Evolutionary conservation across 2,888 invertebrate species (phyloP).

Genomic region (Rugalucina vietnamica): DNA sequence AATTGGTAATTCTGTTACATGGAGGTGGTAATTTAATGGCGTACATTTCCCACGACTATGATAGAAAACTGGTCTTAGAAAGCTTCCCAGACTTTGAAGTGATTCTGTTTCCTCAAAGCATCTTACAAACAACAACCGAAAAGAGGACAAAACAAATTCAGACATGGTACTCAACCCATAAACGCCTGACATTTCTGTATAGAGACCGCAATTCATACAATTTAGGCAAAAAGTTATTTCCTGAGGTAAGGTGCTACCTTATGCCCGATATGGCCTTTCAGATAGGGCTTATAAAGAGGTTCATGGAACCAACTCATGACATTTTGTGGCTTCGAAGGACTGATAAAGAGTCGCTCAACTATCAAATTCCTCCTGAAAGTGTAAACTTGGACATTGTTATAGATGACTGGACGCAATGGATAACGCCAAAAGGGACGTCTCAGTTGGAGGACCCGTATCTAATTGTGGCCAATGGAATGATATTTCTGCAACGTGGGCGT

Average conservation of each 20-base stretch:
- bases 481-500: background rate
- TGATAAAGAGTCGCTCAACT: background rate
- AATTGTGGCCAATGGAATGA: background rate
- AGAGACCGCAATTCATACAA: background rate
- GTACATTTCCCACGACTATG: constrained; percentile 2
- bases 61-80: background rate
- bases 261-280: background rate
- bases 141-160: background rate
- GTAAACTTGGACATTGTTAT: background rate
- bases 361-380: background rate
- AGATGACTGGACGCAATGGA: background rate
- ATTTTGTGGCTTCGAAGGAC: background rate
- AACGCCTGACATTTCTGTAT: background rate
- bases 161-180: background rate
- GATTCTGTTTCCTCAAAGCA: constrained; percentile 56
- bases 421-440: background rate
- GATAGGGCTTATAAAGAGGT: background rate
- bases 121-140: background rate
- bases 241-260: background rate
- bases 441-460: background rate
- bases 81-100: constrained; percentile 14
- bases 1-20: constrained; percentile 59
- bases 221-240: background rate
- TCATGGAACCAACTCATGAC: background rate
- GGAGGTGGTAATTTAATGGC: constrained; percentile 63